phyloP scores from a whole-genome alignment of 2,888 invertebrate genomes.

The Lacanobia oleracea region DNA sequence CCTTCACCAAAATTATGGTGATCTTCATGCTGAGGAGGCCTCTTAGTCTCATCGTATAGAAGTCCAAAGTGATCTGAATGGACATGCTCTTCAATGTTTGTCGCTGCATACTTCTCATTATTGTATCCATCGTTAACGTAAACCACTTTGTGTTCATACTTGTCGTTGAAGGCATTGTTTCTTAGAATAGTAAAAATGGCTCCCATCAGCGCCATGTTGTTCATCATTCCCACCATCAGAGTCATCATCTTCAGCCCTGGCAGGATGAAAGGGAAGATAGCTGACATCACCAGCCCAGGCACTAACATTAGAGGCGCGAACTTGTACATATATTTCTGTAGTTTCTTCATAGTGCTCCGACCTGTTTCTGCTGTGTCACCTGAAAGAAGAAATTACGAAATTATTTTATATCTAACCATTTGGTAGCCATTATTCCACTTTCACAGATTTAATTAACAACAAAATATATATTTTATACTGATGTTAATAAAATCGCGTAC shows the following conservation, averaged over 20 bases:
- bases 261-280: conserved; percentile 92
- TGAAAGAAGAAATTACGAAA: conserved; percentile 69
- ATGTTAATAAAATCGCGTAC: too few species aligned
- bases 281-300: conserved; percentile 92
- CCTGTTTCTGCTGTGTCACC: conserved; percentile 70
- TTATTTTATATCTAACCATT: background rate
- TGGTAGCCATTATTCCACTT: conserved; percentile 19
- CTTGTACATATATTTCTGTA: conserved; percentile 79
- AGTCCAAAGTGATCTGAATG: conserved; percentile 61
- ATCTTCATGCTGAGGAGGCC: conserved; percentile 32
- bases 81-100: conserved; percentile 62
- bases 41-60: conserved; percentile 56
- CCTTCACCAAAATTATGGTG: conserved; percentile 58
- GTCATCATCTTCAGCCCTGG: conserved; percentile 93
- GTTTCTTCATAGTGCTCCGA: conserved; percentile 81
- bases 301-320: conserved; percentile 90
- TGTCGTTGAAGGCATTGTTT: conserved; percentile 91
- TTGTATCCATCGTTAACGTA: conserved; percentile 91
- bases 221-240: conserved; percentile 91
- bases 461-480: background rate
- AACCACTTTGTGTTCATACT: conserved; percentile 88
- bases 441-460: background rate
- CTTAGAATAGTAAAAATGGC: conserved; percentile 91
- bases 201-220: conserved; percentile 92
- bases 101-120: conserved; percentile 79